Evolutionary conservation across 1,140 invertebrate species (phyloP), one percentile per base, ranked within the genome.

Genomic region (Zaprionus gabonicus): DNA sequence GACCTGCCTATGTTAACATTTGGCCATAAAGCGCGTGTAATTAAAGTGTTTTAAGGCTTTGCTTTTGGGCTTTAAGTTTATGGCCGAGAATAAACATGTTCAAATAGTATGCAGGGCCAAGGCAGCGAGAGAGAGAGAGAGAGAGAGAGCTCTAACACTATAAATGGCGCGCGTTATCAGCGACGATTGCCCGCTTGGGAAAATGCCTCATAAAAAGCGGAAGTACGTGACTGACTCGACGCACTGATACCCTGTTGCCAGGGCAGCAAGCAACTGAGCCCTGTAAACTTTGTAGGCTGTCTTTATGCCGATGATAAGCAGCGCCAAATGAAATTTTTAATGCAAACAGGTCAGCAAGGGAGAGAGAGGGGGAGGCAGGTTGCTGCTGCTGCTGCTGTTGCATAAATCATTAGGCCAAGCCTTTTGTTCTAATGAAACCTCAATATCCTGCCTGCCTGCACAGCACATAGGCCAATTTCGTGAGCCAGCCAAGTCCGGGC

Each of bases 21-120:
- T 51, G 71, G 71, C 66, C 85, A 87, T 88, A 90, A 87, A 90
- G 81, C 81, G 81, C 53, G 64, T 56, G 81, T 88, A 90, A 88
- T 88, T 88, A 88, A 90, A 90, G 80, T 90, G 84, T 88, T 88
- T 79, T 79, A 78, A 79, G 84, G 71, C 85, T 82, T 78, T 77
- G 63, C 76, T 76, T 76, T 78, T 70, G 57, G 62, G 69, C 76
- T 88, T 71, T 69, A 53, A 49, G 64, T 81, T 81, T 88, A 87
- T 71, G 84, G 71, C 78, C 72, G 64, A 53, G 71, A 85, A 76
- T 78, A 85, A 85, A 86, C 79, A 86, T 76, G 79, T 71, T 75
- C 82, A 79, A 85, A 85, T 85, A 46, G 2, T 46, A 70, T 76
- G 58, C 78, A 41, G 60, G 44, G 51, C 60, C 36, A 56, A 70